These are phyloP conservation scores for Zaprionus lineosus DNA, from an alignment of 2,888 invertebrate genomes.

Conservation along the genomic window DNA sequence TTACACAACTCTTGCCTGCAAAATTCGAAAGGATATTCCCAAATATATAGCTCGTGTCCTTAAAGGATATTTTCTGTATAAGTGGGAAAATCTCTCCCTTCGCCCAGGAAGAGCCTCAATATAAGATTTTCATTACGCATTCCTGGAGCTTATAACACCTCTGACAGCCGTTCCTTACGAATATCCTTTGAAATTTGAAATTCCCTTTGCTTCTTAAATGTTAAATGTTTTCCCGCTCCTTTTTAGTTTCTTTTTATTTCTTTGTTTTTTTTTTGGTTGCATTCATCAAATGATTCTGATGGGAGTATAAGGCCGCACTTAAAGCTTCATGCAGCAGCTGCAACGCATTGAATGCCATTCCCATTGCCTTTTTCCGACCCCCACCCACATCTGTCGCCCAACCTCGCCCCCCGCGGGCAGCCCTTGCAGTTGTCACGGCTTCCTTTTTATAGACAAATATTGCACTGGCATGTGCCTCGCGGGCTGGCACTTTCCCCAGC, in stretches of 20 bases:
- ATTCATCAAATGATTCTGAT: constrained; percentile 12
- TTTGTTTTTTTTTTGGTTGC: not conserved
- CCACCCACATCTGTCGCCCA: not conserved
- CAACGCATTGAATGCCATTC: constrained; percentile 31
- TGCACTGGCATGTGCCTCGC: constrained; percentile 63
- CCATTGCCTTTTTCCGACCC: constrained; percentile 35
- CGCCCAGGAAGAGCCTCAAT: too few species aligned
- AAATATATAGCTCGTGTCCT: too few species aligned
- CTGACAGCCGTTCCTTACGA: too few species aligned
- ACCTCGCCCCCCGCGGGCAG: constrained; percentile 1
- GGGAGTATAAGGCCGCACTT: constrained; percentile 30
- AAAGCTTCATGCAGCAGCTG: constrained; percentile 54
- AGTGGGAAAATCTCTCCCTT: too few species aligned
- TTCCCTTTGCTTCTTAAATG: too few species aligned
- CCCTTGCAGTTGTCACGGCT: constrained; percentile 58
- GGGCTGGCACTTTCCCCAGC: constrained; percentile 49
- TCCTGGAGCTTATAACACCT: too few species aligned
- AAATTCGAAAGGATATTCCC: too few species aligned
- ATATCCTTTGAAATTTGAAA: too few species aligned
- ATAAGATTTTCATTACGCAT: too few species aligned
- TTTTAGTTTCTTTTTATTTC: not conserved
- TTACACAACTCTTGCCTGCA: too few species aligned
- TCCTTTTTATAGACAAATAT: constrained; percentile 73
- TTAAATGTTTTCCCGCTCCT: too few species aligned
- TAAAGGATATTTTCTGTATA: too few species aligned